Percentiles rank a stretch among this genome's conserved stretches.
These are phyloP conservation scores for Periophthalmus magnuspinnatus DNA, from an alignment of 2,797 vertebrate species.

Conservation along the genomic window DNA sequence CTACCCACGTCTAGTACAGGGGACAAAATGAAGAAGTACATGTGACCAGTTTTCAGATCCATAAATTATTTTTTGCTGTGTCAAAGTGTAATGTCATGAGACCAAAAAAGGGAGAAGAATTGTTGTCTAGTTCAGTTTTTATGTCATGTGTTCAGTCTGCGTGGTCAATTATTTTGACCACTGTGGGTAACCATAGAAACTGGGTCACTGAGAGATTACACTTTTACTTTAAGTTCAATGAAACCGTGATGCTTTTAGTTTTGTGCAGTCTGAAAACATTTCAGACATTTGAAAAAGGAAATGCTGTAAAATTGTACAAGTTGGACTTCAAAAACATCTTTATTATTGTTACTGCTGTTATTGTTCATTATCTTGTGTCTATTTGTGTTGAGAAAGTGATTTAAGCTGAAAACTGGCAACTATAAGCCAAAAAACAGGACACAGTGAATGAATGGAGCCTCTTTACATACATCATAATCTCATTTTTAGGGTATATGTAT, in stretches of 20 bases:
- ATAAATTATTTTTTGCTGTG: neutral
- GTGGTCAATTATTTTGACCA: neutral
- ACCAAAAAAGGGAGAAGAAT: slow-evolving; percentile 2
- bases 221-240: neutral
- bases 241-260: neutral
- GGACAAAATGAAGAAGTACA: neutral
- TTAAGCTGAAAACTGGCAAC: too few relatives aligned
- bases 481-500: too few relatives aligned
- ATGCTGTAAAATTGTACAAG: too few relatives aligned
- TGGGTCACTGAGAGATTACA: neutral
- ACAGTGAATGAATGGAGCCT: too few relatives aligned
- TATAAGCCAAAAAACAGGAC: too few relatives aligned
- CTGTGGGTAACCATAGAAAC: slow-evolving; percentile 1
- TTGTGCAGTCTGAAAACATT: neutral
- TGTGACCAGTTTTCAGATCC: slow-evolving; percentile 9
- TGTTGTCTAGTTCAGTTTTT: slow-evolving; percentile 7
- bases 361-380: too few relatives aligned
- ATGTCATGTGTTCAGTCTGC: neutral
- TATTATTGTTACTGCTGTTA: too few relatives aligned
- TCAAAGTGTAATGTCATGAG: neutral
- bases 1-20: neutral
- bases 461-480: too few relatives aligned
- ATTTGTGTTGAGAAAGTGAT: too few relatives aligned
- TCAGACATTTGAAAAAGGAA: too few relatives aligned
- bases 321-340: too few relatives aligned